Evolutionary conservation across 2,113 vertebrate genomes (phyloP).

Genomic region (Bothrops jararaca): DNA sequence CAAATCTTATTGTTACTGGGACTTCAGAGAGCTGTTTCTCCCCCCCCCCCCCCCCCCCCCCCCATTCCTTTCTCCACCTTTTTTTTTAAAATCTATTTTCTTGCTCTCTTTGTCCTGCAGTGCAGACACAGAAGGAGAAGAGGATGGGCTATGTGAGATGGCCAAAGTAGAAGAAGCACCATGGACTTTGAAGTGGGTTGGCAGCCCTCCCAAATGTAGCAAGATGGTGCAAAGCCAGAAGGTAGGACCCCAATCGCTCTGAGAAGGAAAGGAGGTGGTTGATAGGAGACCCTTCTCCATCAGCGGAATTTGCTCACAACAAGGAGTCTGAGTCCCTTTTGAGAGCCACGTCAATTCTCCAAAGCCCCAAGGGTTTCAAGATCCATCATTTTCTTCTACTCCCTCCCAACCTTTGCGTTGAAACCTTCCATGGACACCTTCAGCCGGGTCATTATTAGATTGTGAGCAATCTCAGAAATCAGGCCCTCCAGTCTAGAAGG

Average conservation of each 20-base stretch:
- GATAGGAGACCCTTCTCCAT: background rate
- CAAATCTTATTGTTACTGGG: conserved; percentile 61
- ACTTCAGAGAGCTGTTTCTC: background rate
- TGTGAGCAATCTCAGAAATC: background rate
- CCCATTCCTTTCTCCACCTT: background rate
- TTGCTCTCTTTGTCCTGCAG: background rate
- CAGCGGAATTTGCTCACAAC: background rate
- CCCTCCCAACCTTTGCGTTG: background rate
- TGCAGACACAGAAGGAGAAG: background rate
- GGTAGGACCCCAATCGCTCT: background rate
- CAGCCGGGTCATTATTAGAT: background rate
- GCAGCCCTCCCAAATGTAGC: background rate
- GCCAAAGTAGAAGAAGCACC: background rate
- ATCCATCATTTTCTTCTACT: background rate
- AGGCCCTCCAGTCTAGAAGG: conserved; percentile 1
- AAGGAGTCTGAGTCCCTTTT: background rate
- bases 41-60: background rate
- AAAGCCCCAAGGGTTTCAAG: background rate
- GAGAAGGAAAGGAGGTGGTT: background rate
- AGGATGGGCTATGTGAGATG: background rate
- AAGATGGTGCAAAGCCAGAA: background rate
- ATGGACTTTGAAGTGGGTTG: no score
- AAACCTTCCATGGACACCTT: background rate
- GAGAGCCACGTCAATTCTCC: background rate
- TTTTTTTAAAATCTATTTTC: conserved; percentile 26